These are phyloP conservation scores for Micromesistius poutassou DNA, from an alignment of 2,797 vertebrate species.

Conservation along the genomic window DNA sequence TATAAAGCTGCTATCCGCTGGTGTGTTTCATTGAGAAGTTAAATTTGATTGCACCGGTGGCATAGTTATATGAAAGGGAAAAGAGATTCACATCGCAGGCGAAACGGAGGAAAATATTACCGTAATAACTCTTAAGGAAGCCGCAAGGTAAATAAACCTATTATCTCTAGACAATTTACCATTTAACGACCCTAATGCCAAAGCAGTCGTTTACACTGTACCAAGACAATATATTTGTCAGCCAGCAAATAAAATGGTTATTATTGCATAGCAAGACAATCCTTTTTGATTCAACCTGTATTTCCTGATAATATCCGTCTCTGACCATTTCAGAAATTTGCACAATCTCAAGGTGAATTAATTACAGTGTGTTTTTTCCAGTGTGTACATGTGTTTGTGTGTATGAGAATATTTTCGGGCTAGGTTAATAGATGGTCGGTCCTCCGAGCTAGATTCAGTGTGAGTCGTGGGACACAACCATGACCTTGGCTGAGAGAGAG, in stretches of 20 bases:
- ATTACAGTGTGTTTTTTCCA: conserved; percentile 7
- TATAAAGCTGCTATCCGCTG: neutral
- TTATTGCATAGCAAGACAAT: neutral
- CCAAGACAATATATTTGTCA: neutral
- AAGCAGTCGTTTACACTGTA: neutral
- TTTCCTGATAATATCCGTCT: conserved; percentile 1
- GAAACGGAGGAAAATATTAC: neutral
- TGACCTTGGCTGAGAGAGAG: conserved; percentile 41
- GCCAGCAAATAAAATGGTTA: neutral
- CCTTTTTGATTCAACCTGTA: conserved; percentile 48
- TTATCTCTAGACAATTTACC: neutral
- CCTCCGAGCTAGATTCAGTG: conserved; percentile 29
- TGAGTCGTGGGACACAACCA: conserved; percentile 30
- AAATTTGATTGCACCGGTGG: neutral
- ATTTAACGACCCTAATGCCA: neutral
- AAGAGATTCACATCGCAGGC: neutral
- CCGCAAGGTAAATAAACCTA: neutral
- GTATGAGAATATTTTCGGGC: conserved; percentile 12
- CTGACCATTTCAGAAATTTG: neutral
- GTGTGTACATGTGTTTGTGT: neutral
- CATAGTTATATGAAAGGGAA: neutral
- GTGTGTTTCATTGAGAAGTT: neutral
- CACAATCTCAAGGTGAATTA: neutral
- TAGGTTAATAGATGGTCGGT: conserved; percentile 42
- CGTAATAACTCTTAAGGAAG: neutral